Percentiles rank a stretch among this genome's conserved stretches.
These are phyloP conservation scores for Oreochromis tanganicae DNA, from an alignment of 2,113 vertebrate genomes.

Conservation along the genomic window DNA sequence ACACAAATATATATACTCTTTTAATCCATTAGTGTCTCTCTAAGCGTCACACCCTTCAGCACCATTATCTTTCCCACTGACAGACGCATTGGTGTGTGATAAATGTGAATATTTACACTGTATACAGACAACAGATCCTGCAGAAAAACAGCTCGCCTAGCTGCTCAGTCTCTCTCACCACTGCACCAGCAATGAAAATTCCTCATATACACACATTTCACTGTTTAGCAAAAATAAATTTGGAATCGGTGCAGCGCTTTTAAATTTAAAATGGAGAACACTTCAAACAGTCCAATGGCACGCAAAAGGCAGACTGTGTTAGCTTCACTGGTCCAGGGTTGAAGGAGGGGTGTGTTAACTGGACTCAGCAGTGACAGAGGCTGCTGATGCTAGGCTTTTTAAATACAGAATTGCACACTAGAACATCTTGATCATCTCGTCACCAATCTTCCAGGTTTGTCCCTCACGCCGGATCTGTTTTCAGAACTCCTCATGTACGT, in stretches of 20 bases:
- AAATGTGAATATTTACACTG: conserved; percentile 47
- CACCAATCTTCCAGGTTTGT: background rate
- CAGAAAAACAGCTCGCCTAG: background rate
- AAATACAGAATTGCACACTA: conserved; percentile 36
- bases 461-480: background rate
- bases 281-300: background rate
- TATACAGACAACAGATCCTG: background rate
- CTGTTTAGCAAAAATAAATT: background rate
- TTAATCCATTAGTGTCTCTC: background rate
- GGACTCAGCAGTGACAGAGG: conserved; percentile 10
- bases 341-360: background rate
- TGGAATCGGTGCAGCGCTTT: background rate
- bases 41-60: background rate
- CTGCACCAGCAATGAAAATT: background rate
- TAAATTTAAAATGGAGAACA: background rate
- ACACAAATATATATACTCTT: background rate
- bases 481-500: conserved; percentile 96
- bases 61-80: background rate
- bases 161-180: background rate
- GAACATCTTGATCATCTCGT: background rate
- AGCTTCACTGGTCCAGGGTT: background rate
- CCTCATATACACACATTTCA: conserved; percentile 61
- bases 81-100: background rate
- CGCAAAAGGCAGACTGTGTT: conserved; percentile 1
- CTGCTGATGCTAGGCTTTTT: background rate